Evolutionary conservation across 2,888 invertebrate species (phyloP).

Genomic region (Sesia apiformis): DNA sequence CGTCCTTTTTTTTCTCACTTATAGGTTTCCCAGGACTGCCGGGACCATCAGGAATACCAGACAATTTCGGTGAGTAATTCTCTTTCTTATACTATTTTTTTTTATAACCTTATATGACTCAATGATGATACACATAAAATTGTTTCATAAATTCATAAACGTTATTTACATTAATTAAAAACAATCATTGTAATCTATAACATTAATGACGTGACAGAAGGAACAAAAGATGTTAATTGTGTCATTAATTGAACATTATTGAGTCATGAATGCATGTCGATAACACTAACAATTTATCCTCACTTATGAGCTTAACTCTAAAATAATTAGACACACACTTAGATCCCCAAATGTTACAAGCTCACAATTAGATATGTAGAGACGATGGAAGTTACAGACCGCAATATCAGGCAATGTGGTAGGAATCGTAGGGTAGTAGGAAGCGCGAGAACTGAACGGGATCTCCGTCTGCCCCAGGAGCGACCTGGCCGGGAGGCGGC

Average conservation of each 20-base stretch:
- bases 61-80: conserved; percentile 84
- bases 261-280: conserved; percentile 50
- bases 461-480: conserved; percentile 68
- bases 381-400: conserved; percentile 24
- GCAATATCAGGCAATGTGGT: not conserved
- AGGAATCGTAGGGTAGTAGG: conserved; percentile 10
- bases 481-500: conserved; percentile 52
- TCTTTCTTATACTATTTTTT: conserved; percentile 15
- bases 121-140: conserved; percentile 15
- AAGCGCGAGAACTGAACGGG: conserved; percentile 48
- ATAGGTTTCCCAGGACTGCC: conserved; percentile 83
- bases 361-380: conserved; percentile 5
- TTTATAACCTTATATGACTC: conserved; percentile 27
- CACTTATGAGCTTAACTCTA: conserved; percentile 8
- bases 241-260: conserved; percentile 59
- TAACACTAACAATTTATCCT: conserved; percentile 46
- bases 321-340: conserved; percentile 46
- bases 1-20: no score
- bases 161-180: conserved; percentile 13
- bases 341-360: conserved; percentile 33
- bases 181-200: conserved; percentile 32
- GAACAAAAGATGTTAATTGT: conserved; percentile 7
- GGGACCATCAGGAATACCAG: conserved; percentile 90
- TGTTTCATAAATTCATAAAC: not conserved
- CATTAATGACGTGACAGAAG: no score